These are phyloP conservation scores for Pseudocheirus occidentalis DNA, from an alignment of 2,797 vertebrate genomes.

Conservation along the genomic window DNA sequence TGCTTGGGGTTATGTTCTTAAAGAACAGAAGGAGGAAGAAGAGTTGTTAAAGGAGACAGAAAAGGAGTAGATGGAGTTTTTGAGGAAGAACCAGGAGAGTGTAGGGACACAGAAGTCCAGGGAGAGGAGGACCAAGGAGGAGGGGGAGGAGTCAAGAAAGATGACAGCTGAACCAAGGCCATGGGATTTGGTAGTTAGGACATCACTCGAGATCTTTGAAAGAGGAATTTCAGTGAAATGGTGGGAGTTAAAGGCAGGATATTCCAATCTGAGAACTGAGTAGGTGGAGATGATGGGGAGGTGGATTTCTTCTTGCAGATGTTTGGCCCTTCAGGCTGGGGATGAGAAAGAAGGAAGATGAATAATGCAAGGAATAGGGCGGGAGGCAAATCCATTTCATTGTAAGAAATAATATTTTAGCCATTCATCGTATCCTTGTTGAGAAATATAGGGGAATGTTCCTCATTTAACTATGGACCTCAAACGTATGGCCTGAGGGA, in stretches of 20 bases:
- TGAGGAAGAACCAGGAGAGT: no score
- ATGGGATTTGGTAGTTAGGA: not conserved
- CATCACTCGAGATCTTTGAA: not conserved
- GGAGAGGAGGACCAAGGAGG: no score
- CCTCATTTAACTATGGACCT: slow-evolving; percentile 47
- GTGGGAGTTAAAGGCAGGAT: not conserved
- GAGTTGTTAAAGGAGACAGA: no score
- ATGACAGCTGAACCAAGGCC: not conserved
- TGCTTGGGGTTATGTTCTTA: not conserved
- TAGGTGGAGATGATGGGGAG: not conserved
- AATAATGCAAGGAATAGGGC: slow-evolving; percentile 1
- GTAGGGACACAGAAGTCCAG: no score
- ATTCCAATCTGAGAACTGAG: not conserved
- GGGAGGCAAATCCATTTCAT: slow-evolving; percentile 45
- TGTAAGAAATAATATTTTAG: slow-evolving; percentile 61
- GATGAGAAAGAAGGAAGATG: not conserved
- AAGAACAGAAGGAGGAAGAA: not conserved
- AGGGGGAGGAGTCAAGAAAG: not conserved
- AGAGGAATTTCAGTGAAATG: not conserved
- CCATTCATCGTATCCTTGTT: slow-evolving; percentile 43
- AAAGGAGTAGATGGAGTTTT: no score
- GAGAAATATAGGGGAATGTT: slow-evolving; percentile 61
- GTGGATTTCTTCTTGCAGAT: not conserved
- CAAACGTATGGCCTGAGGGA: slow-evolving; percentile 56
- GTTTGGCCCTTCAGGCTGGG: not conserved